Evolutionary conservation across 2,797 vertebrate species (phyloP).

Genomic region (Manis crassicaudata): DNA sequence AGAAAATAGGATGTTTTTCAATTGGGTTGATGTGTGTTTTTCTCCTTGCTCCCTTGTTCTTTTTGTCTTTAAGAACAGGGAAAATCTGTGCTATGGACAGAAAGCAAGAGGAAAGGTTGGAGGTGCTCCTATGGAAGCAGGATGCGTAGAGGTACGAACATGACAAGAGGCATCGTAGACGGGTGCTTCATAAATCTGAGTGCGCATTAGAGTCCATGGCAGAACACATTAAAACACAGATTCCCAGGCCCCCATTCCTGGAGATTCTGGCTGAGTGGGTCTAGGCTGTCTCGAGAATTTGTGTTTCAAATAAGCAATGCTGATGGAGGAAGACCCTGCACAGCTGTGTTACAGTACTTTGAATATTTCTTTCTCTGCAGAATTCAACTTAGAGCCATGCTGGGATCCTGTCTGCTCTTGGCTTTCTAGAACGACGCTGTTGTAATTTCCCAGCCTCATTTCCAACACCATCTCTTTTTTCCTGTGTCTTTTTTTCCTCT

Average conservation of each 20-base stretch:
- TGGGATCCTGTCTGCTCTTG: neutral
- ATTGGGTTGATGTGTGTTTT: neutral
- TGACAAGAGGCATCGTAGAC: neutral
- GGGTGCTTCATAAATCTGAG: neutral
- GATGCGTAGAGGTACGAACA: neutral
- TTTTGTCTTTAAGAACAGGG: neutral
- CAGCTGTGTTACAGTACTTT: neutral
- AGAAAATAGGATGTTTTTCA: neutral
- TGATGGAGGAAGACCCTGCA: accelerated
- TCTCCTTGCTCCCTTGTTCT: neutral
- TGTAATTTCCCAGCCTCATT: neutral
- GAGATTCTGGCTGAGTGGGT: neutral
- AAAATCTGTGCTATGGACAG: neutral
- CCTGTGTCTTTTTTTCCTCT: neutral
- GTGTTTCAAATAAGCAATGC: neutral
- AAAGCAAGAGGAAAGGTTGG: neutral
- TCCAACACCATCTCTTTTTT: neutral
- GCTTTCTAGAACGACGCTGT: neutral
- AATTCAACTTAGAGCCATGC: neutral
- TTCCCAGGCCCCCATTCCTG: neutral
- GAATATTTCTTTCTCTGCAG: neutral
- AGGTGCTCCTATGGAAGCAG: neutral
- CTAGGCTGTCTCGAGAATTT: neutral
- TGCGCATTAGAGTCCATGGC: neutral
- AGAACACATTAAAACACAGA: neutral